Evolutionary conservation across 2,888 invertebrate genomes (phyloP).

Genomic region (Meta bourneti): DNA sequence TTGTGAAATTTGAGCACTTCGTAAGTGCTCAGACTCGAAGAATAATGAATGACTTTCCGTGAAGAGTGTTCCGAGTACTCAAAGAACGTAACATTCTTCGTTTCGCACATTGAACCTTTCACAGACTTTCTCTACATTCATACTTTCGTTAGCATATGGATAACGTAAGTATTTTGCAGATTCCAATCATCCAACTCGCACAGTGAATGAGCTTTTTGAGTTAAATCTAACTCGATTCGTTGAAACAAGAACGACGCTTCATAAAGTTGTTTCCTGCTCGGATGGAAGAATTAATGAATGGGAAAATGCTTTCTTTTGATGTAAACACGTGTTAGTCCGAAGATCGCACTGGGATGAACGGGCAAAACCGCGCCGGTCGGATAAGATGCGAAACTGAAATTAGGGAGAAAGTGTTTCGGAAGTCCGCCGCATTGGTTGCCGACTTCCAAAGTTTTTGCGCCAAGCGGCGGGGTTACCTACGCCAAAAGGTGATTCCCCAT

Average conservation of each 20-base stretch:
- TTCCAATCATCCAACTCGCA: neutral
- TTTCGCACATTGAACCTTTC: neutral
- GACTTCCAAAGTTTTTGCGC: constrained; percentile 56
- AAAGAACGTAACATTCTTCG: constrained; percentile 30
- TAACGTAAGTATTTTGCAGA: too few relatives aligned
- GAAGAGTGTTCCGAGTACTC: constrained; percentile 56
- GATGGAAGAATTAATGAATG: too few relatives aligned
- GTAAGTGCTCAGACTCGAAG: constrained; percentile 50
- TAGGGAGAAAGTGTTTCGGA: constrained; percentile 73
- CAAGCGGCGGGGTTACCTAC: constrained; percentile 19
- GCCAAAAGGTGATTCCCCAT: constrained; percentile 27
- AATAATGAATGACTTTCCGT: constrained; percentile 53
- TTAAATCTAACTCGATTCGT: neutral
- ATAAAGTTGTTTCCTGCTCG: too few relatives aligned
- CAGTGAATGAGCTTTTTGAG: neutral
- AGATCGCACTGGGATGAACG: constrained; percentile 9
- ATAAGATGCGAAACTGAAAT: constrained; percentile 70
- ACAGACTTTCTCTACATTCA: neutral
- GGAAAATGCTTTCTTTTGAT: too few relatives aligned
- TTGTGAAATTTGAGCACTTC: constrained; percentile 41
- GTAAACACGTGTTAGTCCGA: constrained; percentile 49
- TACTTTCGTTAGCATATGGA: neutral
- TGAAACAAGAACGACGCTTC: too few relatives aligned
- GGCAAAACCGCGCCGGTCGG: constrained; percentile 29
- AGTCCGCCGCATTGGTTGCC: constrained; percentile 69